Base-by-base conservation (phyloP, 2,797 vertebrate genomes). In the Pangasius mekongensis region DNA sequence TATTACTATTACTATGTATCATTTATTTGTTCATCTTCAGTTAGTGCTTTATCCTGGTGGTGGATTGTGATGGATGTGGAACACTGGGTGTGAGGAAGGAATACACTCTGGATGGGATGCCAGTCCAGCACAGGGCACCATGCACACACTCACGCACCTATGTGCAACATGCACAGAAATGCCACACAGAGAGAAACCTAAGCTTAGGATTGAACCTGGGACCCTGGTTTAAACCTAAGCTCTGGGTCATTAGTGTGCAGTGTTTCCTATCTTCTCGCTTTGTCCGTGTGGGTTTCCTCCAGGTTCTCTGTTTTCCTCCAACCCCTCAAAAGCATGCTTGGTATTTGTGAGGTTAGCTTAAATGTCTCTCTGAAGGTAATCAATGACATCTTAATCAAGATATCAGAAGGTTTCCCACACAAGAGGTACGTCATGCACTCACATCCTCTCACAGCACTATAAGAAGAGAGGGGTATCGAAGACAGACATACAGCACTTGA, bases 341-440 rank as follows among this genome's bases (percentile, higher is more conserved):
- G 43, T 43, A 43, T 43, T 43, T 60, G 20, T 18, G 36, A 3
- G 14, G n/a, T 33, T n/a, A 5, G 1, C 30, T 39, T 9, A 36
- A 54, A 27, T n/a, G 39, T 73, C 39, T 86, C 18, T 58, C 49
- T 85, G 2, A 39, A 7, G 30, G 30, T 56, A 54, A 73, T 73
- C 66, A 85, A 58, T 27, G 33, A 33, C 49, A 85, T 54, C 47
- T 69, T 56, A 36, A 69, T 88, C 87, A 74, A 82, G 73, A 16
- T 69, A 73, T 56, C 10, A 39, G 58, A 58, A 20, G 13, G 67
- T 5, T 60, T 60, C 24, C 62, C 60, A 64, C 20, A 69, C 14
- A 69, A 49, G 39, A 30, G 18, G 33, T 49, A 49, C 1, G 43
- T 54, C 13, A 14, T 47, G 20, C 7, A 9, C 49, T 56, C 47